phyloP scores from a whole-genome alignment of 1,140 invertebrate species.

The Camponotus floridanus region DNA sequence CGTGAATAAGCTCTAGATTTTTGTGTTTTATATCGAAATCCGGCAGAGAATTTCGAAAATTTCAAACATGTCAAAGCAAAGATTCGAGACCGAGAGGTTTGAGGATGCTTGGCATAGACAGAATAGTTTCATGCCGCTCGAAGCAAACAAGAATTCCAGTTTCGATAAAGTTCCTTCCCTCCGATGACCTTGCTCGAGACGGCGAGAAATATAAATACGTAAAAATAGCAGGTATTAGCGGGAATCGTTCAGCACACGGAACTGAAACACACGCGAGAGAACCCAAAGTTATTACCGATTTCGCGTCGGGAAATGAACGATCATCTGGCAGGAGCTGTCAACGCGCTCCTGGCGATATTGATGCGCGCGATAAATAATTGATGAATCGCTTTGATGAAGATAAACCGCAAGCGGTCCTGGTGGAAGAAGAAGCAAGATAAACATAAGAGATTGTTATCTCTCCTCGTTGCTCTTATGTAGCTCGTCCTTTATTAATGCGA shows the following conservation, averaged over 20 bases:
- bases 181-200: conserved; percentile 1
- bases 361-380: conserved; percentile 21
- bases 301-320: conserved; percentile 35
- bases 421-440: not conserved
- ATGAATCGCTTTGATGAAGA: conserved; percentile 20
- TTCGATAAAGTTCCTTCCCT: conserved; percentile 23
- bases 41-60: not conserved
- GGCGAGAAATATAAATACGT: conserved; percentile 23
- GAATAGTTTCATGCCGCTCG: not conserved
- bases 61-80: not conserved
- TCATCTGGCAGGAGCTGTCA: conserved; percentile 35
- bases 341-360: conserved; percentile 1
- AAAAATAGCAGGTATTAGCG: conserved; percentile 50
- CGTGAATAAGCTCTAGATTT: too few species aligned
- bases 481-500: conserved; percentile 21
- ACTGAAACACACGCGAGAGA: conserved; percentile 22
- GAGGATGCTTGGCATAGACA: not conserved
- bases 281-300: conserved; percentile 21
- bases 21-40: not conserved
- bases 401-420: not conserved
- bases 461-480: not conserved
- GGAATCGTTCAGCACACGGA: conserved; percentile 29
- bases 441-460: not conserved
- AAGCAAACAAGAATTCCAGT: conserved; percentile 2
- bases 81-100: not conserved